Percentiles rank a stretch among this genome's conserved stretches.
Conservation (phyloP, 2,888 invertebrate species). For the Gerris lacustris region DNA sequence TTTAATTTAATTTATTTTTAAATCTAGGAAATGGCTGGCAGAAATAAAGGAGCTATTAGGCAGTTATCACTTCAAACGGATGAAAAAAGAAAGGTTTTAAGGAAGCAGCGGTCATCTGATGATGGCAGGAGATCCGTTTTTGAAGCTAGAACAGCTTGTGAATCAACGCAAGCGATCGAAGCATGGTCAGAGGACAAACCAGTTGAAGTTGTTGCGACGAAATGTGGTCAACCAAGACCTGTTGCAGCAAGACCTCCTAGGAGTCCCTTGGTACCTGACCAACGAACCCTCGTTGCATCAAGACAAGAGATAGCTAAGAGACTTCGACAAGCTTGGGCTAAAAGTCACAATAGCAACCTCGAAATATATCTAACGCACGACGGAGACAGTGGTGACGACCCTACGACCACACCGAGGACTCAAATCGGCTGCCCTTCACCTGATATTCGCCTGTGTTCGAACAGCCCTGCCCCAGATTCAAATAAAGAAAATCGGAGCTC, state of each 20-base stretch:
- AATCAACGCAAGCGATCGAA: background rate
- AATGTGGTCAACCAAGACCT: constrained; percentile 25
- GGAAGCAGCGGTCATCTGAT: background rate
- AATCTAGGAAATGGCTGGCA: background rate
- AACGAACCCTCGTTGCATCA: constrained; percentile 28
- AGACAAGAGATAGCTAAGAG: constrained; percentile 42
- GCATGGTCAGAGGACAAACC: background rate
- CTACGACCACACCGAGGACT: background rate
- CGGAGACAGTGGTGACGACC: background rate
- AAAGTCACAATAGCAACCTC: constrained; percentile 42
- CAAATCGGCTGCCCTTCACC: background rate
- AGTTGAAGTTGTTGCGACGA: constrained; percentile 24
- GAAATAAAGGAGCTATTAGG: background rate
- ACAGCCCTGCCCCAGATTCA: background rate
- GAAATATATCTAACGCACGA: constrained; percentile 47
- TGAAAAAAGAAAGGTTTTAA: background rate
- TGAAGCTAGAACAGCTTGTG: background rate
- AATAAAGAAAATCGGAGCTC: constrained; percentile 4
- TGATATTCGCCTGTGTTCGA: background rate
- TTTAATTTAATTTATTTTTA: background rate
- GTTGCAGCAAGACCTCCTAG: constrained; percentile 18
- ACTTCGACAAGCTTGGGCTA: constrained; percentile 41
- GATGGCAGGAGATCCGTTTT: background rate
- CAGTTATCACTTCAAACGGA: constrained; percentile 1
- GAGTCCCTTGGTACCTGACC: constrained; percentile 20